These are phyloP conservation scores for Budorcas taxicolor DNA, from an alignment of 2,113 vertebrate species.

Conservation along the genomic window DNA sequence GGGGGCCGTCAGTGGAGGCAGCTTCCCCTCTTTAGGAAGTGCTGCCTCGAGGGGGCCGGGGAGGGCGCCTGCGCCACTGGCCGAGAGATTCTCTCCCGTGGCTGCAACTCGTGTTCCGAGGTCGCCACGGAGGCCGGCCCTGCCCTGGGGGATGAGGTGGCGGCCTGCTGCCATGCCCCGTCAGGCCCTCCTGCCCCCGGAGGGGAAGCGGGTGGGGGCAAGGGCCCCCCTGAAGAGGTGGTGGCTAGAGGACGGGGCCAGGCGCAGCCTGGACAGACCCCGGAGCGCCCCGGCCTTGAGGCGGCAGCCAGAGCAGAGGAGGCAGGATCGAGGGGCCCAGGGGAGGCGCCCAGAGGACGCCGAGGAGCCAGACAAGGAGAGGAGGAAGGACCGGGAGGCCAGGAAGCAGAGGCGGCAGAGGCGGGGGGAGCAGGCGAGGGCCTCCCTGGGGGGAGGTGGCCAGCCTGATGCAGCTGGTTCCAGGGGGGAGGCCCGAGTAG, in stretches of 20 bases:
- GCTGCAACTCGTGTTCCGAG: neutral
- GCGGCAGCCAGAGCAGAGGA: neutral
- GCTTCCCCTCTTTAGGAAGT: neutral
- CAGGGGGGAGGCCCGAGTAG: neutral
- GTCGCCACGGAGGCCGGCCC: neutral
- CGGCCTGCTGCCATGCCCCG: neutral
- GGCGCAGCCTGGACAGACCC: neutral
- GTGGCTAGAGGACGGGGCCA: neutral
- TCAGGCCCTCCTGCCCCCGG: neutral
- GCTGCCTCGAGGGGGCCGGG: accelerated
- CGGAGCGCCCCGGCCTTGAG: neutral
- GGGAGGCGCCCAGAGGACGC: neutral
- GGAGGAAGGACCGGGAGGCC: neutral
- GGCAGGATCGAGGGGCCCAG: neutral
- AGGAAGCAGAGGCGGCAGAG: neutral
- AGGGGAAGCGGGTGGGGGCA: neutral
- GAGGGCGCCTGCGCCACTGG: neutral
- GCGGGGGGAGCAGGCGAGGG: neutral
- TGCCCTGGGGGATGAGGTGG: neutral
- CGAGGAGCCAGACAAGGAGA: neutral
- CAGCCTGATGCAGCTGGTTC: neutral
- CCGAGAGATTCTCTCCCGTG: neutral
- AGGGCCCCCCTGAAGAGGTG: neutral
- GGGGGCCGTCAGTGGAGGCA: neutral
- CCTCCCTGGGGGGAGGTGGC: neutral